These are phyloP conservation scores for Sebastes variabilis DNA, from an alignment of 2,797 vertebrate genomes.

Conservation along the genomic window DNA sequence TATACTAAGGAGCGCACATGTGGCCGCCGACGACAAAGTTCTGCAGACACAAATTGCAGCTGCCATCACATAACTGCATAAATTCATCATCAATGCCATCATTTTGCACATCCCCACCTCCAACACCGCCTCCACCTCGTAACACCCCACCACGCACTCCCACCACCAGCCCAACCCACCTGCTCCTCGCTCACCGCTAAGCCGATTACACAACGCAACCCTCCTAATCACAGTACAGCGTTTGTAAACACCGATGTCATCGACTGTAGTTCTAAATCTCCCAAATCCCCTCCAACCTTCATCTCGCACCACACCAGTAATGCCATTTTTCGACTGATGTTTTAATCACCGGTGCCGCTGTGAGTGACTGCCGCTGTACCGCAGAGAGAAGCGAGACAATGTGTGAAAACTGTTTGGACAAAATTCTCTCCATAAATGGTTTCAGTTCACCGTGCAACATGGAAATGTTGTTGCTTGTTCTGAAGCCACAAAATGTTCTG, in stretches of 20 bases:
- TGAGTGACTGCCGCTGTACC: constrained; percentile 41
- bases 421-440: constrained; percentile 30
- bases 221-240: constrained; percentile 74
- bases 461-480: background rate
- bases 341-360: constrained; percentile 68
- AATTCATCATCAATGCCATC: constrained; percentile 85
- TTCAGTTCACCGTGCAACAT: constrained; percentile 1
- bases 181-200: constrained; percentile 72
- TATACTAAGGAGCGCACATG: background rate
- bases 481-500: constrained; percentile 7
- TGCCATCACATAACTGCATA: constrained; percentile 76
- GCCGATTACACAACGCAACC: constrained; percentile 77
- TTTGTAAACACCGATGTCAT: constrained; percentile 75
- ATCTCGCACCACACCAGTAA: constrained; percentile 67
- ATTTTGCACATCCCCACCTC: constrained; percentile 57
- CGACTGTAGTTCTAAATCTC: constrained; percentile 73
- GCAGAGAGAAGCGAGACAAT: constrained; percentile 19
- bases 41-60: constrained; percentile 45
- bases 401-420: constrained; percentile 28
- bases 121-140: constrained; percentile 39
- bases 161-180: constrained; percentile 63
- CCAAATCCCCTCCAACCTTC: constrained; percentile 77
- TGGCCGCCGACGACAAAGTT: constrained; percentile 12
- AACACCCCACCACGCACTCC: constrained; percentile 39
- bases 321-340: constrained; percentile 67